Evolutionary conservation across 2,797 vertebrate genomes (phyloP), one percentile per base, ranked within the genome.

Genomic region (Phoxinus dragarum): DNA sequence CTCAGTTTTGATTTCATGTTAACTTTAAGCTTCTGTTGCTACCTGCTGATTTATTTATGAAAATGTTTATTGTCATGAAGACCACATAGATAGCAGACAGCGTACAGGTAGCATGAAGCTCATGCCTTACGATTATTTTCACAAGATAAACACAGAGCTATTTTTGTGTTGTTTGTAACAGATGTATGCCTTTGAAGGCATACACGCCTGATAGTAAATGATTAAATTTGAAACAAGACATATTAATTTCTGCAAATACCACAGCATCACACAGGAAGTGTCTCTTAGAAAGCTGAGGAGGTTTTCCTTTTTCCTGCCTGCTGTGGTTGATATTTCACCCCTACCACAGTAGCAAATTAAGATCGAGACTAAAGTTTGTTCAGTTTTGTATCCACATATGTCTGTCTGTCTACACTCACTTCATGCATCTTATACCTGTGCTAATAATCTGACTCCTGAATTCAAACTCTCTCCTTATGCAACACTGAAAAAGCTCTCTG

Each of bases 231-330:
- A 52, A 27, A n/a, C 73, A n/a, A 2, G 17, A n/a, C 36, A 76
- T 23, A 75, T 79, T 5, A 5, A 68, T 68, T 54, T 40, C 5
- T 85, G 61, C 74, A 71, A 89, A 75, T 74, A 84, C 80, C 72
- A 44, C 27, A n/a, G 64, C 54, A 69, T 87, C 61, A 34, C 66
- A 86, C 87, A 88, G 89, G 88, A 89, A 87, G 74, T 40, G 36
- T 81, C 84, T 90, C 84, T 86, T 83, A 86, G 88, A 88, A 88
- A 86, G 86, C 71, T 84, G 71, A 61, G 72, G 72, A 76, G 61
- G 72, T 71, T 82, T 87, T 84, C 44, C 10, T 80, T 86, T 80
- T 84, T 86, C 38, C 49, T 80, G 85, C 78, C 44, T 86, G 21
- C 67, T 83, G 88, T 79, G 88, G 83, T 88, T 44, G 59, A 5